Conservation (phyloP, 2,113 vertebrate species). For the Epinephelus fuscoguttatus region DNA sequence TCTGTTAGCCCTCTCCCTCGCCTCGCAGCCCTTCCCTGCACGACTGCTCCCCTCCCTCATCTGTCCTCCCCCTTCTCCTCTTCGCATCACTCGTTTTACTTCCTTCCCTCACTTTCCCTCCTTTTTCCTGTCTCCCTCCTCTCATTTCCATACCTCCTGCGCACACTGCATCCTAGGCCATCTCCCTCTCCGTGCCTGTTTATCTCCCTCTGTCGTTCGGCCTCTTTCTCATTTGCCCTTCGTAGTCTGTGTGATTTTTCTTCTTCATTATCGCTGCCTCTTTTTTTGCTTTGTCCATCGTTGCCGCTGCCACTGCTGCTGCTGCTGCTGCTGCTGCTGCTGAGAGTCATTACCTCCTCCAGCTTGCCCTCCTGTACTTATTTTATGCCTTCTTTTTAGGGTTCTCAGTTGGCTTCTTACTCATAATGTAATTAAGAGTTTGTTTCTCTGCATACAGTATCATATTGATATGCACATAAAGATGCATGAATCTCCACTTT, state of each 20-base stretch:
- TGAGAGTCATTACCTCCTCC: constrained; percentile 44
- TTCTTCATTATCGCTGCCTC: constrained; percentile 57
- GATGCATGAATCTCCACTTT: constrained; percentile 46
- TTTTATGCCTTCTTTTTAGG: constrained; percentile 2
- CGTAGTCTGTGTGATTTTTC: constrained; percentile 37
- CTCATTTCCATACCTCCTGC: constrained; percentile 66
- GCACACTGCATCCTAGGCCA: constrained; percentile 35
- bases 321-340: background rate
- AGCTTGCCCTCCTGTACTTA: constrained; percentile 11
- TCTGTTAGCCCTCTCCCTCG: constrained; percentile 69
- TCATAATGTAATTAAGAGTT: constrained; percentile 53
- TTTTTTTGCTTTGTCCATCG: constrained; percentile 19
- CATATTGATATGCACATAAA: constrained; percentile 37
- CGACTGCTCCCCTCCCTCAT: constrained; percentile 55
- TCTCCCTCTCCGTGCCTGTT: constrained; percentile 44
- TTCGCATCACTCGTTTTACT: constrained; percentile 60
- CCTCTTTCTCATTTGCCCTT: constrained; percentile 57
- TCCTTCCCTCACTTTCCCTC: constrained; percentile 39
- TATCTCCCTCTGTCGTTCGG: constrained; percentile 28
- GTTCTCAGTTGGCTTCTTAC: constrained; percentile 28
- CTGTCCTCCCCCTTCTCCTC: constrained; percentile 40
- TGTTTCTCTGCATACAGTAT: constrained; percentile 29
- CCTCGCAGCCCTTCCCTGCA: constrained; percentile 63
- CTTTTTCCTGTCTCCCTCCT: background rate
- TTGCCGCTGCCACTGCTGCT: background rate